phyloP scores from a whole-genome alignment of 2,797 vertebrate genomes.

The Antennarius maculatus region DNA sequence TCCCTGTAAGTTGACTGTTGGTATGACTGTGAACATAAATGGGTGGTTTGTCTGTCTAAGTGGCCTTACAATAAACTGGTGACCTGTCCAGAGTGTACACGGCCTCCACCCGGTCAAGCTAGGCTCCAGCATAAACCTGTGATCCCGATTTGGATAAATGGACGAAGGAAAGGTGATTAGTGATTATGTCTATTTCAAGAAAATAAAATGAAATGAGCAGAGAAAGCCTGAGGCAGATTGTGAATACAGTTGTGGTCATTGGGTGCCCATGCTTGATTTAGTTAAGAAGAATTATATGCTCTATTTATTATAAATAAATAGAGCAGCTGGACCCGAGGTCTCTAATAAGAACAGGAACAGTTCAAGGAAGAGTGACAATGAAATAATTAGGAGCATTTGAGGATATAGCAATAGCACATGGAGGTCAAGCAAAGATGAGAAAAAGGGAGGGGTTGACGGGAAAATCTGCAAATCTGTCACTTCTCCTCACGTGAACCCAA shows the following conservation, averaged over 20 bases:
- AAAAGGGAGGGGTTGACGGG: background rate
- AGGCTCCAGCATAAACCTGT: too few relatives aligned
- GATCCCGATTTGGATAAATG: too few relatives aligned
- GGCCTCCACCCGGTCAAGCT: too few relatives aligned
- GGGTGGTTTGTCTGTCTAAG: too few relatives aligned
- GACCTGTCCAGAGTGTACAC: too few relatives aligned
- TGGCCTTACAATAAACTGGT: too few relatives aligned
- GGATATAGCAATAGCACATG: background rate
- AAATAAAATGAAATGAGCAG: background rate
- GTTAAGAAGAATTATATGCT: constrained; percentile 40
- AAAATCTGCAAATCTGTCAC: constrained; percentile 3
- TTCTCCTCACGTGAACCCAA: constrained; percentile 6
- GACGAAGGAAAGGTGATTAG: too few relatives aligned
- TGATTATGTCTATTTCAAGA: too few relatives aligned
- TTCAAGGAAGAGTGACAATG: constrained; percentile 23
- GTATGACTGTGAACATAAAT: too few relatives aligned
- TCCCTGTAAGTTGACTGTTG: too few relatives aligned
- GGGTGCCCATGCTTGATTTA: constrained; percentile 29
- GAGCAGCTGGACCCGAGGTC: constrained; percentile 29
- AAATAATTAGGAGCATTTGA: constrained; percentile 15
- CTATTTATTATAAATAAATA: too few relatives aligned
- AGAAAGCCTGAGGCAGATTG: constrained; percentile 3
- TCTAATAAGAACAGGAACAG: constrained; percentile 23
- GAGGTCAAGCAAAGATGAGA: constrained; percentile 11
- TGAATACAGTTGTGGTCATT: constrained; percentile 5